Base-by-base conservation (phyloP, 2,797 vertebrate species). In the Hydrocynus forskahlii region DNA sequence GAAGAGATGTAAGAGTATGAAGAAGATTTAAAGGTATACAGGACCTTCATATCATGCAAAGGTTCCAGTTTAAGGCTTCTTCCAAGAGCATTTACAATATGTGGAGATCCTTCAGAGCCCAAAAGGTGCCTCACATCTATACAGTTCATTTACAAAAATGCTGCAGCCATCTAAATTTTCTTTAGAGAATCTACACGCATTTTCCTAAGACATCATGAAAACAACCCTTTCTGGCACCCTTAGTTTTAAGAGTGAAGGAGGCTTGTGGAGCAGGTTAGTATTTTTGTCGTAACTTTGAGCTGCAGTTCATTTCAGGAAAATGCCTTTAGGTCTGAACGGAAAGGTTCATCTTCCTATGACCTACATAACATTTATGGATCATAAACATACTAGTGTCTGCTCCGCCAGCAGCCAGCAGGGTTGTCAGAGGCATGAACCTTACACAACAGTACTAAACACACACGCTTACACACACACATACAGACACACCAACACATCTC, bases 401-500 rank as follows among this genome's bases (percentile, higher is more conserved):
- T 64, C 62, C 23, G 8, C 25, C 23, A 62, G 59, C 23, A 62
- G 23, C 57, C 21, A 60, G 21, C 21, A 10, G 57, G 23, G 57
- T 25, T 10, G 52, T 13, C 13, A 14, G 16, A 55, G 16, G 52
- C 16, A 16, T 55, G 16, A 52, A 52, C 12, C 50, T 52, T 12
- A 8, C 14, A 16, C 14, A 5, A 16, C 52, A 55, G 3, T 17
- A 17, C 14, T 13, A 16, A 12, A 54, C 13, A 54, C 50, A 54
- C 50, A 14, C 50, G 2, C 50, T 4, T 10, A 14, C 50, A 52
- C 50, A 52, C 50, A 52, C 59, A 62, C 60, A 25, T 40, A 68
- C 38, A 68, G 38, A 73, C 48, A 35, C 69, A 64, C 75, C n/a
- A 62, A 71, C 75, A 71, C 54, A 59, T 73, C 57, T 60, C 66